phyloP scores from a whole-genome alignment of 1,140 invertebrate species.

The Bombus waltoni region DNA sequence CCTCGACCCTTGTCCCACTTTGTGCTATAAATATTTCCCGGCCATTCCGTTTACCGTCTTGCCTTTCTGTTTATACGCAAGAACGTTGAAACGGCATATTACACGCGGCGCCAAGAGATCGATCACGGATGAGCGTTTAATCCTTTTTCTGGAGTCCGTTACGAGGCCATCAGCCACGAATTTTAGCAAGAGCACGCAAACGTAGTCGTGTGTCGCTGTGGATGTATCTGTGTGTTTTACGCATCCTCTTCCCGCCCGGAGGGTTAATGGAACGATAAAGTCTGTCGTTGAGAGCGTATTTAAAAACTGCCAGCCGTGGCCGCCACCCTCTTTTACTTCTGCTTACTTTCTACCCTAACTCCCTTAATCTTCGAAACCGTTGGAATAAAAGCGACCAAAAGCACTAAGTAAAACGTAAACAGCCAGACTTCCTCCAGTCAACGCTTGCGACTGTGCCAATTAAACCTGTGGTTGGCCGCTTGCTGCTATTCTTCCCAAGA shows the following conservation, averaged over 20 bases:
- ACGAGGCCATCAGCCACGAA: background rate
- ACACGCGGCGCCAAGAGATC: background rate
- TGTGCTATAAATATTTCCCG: constrained; percentile 13
- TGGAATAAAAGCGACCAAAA: background rate
- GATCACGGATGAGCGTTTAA: background rate
- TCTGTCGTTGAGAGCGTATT: background rate
- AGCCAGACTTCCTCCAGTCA: too few species aligned
- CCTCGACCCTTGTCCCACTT: background rate
- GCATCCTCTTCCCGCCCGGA: background rate
- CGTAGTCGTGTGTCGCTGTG: background rate
- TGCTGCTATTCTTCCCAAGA: too few species aligned
- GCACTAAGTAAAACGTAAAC: too few species aligned
- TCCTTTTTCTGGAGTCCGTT: background rate
- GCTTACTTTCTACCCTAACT: background rate
- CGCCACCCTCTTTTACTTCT: too few species aligned
- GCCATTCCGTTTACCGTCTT: background rate
- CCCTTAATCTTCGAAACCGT: background rate
- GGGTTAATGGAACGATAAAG: constrained; percentile 27
- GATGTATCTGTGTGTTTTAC: background rate
- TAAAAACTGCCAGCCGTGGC: background rate
- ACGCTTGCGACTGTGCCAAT: too few species aligned
- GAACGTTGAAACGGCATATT: background rate
- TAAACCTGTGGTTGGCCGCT: too few species aligned
- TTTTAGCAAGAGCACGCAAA: background rate
- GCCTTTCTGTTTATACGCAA: background rate